Conservation (phyloP, 2,888 invertebrate genomes). For the Schizaphis graminum region DNA sequence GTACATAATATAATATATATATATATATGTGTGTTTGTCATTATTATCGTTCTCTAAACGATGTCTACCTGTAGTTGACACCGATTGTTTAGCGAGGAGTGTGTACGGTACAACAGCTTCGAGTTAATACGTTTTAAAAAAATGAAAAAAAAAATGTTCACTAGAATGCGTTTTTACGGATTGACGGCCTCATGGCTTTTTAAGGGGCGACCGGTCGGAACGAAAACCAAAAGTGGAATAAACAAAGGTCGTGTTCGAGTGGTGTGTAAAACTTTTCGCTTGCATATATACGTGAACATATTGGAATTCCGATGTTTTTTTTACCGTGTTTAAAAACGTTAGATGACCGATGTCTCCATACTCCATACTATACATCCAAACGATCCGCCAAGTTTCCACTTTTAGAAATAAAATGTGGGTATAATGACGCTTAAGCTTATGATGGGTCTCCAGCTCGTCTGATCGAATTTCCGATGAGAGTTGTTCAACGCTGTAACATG, state of each 20-base stretch:
- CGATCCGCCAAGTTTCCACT: background rate
- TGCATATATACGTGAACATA: background rate
- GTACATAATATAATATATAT: background rate
- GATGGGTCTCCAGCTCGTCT: background rate
- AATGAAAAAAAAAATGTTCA: background rate
- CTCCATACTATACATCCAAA: no score
- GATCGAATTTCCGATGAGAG: background rate
- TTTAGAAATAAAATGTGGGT: background rate
- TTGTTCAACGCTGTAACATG: background rate
- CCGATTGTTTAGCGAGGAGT: slow-evolving; percentile 3
- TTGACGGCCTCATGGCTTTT: background rate
- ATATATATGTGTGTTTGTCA: background rate
- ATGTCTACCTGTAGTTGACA: slow-evolving; percentile 27
- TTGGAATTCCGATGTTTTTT: background rate
- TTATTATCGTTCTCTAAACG: slow-evolving; percentile 19
- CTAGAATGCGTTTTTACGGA: background rate
- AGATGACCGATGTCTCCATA: background rate
- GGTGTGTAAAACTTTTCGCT: background rate
- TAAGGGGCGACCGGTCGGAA: background rate
- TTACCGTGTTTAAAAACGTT: background rate
- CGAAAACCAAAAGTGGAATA: background rate
- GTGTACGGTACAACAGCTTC: background rate
- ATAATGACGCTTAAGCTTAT: background rate
- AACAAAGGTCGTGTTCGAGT: background rate
- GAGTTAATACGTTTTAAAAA: slow-evolving; percentile 25